Conservation (phyloP, 2,113 vertebrate genomes). For the Loxodonta africana region DNA sequence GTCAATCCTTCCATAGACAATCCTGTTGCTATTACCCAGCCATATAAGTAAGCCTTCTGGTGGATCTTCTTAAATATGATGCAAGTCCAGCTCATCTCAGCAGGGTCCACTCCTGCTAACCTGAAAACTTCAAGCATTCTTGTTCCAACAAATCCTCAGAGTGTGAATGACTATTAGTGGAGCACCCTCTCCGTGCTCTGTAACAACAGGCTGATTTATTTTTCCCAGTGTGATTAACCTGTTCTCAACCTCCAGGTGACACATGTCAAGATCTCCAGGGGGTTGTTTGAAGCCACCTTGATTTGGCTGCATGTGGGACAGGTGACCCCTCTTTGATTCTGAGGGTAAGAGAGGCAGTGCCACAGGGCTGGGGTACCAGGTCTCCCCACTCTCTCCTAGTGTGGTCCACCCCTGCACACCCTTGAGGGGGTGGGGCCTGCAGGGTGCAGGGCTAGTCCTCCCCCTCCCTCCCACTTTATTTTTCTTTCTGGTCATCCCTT, state of each 20-base stretch:
- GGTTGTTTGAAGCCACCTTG: neutral
- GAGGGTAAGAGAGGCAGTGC: neutral
- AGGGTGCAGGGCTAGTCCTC: neutral
- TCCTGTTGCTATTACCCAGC: neutral
- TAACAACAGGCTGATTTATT: neutral
- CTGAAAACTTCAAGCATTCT: neutral
- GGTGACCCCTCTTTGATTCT: neutral
- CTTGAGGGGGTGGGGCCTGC: too few relatives aligned
- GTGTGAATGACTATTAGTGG: rapidly evolving
- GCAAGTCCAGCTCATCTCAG: neutral
- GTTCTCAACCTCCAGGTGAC: neutral
- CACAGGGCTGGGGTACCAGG: rapidly evolving
- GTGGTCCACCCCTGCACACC: too few relatives aligned
- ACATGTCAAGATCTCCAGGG: neutral
- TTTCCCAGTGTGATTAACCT: neutral
- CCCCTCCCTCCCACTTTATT: neutral
- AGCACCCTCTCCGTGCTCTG: too few relatives aligned
- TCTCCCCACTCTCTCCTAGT: neutral
- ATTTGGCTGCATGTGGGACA: neutral
- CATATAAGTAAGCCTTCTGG: neutral
- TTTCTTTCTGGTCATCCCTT: neutral
- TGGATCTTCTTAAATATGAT: neutral
- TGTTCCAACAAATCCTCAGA: neutral
- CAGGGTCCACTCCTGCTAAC: neutral
- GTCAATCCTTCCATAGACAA: neutral